Conservation (phyloP, 1,140 invertebrate species). For the Tyrophagus putrescentiae region DNA sequence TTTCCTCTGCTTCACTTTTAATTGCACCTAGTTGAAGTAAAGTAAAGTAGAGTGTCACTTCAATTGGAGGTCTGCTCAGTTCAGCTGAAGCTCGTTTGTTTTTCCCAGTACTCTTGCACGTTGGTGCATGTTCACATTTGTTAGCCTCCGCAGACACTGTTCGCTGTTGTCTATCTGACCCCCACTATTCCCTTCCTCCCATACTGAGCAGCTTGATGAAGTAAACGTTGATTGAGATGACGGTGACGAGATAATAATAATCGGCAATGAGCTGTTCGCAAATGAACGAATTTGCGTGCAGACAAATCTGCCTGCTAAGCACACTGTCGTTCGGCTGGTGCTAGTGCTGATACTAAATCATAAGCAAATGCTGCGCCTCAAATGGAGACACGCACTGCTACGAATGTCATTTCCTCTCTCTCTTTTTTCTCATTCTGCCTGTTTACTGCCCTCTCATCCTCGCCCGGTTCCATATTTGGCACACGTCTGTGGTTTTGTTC, state of each 20-base stretch:
- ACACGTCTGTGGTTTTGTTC: too few relatives aligned
- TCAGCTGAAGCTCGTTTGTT: too few relatives aligned
- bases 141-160: too few relatives aligned
- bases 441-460: too few relatives aligned
- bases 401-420: background rate
- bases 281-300: background rate
- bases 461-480: too few relatives aligned
- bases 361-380: background rate
- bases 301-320: slow-evolving; percentile 6
- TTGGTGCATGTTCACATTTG: too few relatives aligned
- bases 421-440: too few relatives aligned
- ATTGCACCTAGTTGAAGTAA: background rate
- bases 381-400: background rate
- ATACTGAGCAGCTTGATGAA: background rate
- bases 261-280: background rate
- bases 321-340: too few relatives aligned
- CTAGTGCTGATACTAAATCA: too few relatives aligned
- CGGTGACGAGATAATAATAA: slow-evolving; percentile 7
- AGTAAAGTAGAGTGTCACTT: slow-evolving; percentile 10
- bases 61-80: background rate
- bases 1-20: slow-evolving; percentile 1
- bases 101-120: too few relatives aligned
- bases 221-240: background rate
- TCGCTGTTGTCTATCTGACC: background rate
- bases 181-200: background rate